Conservation (phyloP, 2,797 vertebrate genomes). For the Podarcis lilfordi region DNA sequence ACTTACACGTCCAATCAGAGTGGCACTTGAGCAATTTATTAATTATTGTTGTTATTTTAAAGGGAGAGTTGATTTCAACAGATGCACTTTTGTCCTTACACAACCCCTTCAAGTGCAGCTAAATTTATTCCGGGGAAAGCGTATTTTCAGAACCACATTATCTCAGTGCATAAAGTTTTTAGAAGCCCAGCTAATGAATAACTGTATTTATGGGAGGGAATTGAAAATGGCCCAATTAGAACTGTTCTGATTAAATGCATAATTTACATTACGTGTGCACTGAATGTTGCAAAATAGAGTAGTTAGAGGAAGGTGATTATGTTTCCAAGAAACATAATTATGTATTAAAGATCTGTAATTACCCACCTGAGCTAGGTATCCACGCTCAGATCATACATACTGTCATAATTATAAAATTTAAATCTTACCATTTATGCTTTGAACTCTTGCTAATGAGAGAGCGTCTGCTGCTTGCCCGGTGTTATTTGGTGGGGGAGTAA, state of each 20-base stretch:
- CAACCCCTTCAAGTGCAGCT: conserved; percentile 36
- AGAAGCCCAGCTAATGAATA: conserved; percentile 60
- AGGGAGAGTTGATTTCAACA: conserved; percentile 34
- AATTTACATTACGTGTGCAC: conserved; percentile 75
- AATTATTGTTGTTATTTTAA: not conserved
- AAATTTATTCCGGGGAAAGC: conserved; percentile 35
- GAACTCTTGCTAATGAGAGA: conserved; percentile 53
- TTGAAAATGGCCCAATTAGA: conserved; percentile 67
- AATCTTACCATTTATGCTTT: conserved; percentile 45
- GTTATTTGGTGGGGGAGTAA: not conserved
- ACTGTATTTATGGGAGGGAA: conserved; percentile 68
- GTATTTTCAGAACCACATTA: conserved; percentile 48
- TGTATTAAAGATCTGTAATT: conserved; percentile 59
- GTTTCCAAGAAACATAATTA: conserved; percentile 69
- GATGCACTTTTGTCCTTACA: conserved; percentile 53
- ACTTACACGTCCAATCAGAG: not conserved
- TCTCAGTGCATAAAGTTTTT: conserved; percentile 50
- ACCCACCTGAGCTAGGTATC: conserved; percentile 59
- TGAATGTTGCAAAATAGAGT: conserved; percentile 72
- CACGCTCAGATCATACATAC: conserved; percentile 54
- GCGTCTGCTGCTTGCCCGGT: conserved; percentile 20
- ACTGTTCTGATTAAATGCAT: conserved; percentile 70
- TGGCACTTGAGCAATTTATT: not conserved
- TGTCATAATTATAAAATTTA: conserved; percentile 51
- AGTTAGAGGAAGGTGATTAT: conserved; percentile 69